Base-by-base conservation (phyloP, 2,888 invertebrate species). In the Drosophila algonquin region DNA sequence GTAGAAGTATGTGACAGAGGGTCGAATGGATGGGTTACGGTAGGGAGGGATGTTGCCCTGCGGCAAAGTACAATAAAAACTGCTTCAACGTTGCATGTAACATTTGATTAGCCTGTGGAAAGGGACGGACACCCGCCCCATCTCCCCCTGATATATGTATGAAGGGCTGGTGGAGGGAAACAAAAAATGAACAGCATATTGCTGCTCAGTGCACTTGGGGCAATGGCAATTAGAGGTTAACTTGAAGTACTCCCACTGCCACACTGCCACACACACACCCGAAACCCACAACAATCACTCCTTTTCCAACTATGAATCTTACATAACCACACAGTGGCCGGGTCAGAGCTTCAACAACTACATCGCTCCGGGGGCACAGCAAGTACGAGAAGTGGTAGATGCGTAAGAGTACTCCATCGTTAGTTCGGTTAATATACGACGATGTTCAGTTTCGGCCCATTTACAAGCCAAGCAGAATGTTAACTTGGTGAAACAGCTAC, bases 1-100 rank as follows among this genome's bases (percentile, higher is more conserved):
- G 69, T 65, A 76, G 79, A 77, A 77, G 81, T 71, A 75, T 81
- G 68, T 80, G 61, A 65, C 46, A 58, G 62, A 44, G 58, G 40
- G 68, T 18, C 40, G 45, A 35, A 30, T 27, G 48, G 35, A 40
- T 47, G 48, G 46, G 52, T 27, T 51, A 55, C 50, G 32, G 32
- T 54, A 30, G 53, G 35, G 14, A 6, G 14, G 2, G 40, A 7
- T 40, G 53, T 50, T 57, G 64, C 80, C 84, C 84, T 65, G 77
- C 67, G 87, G 84, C 85, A 77, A 53, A 72, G 65, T 68, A 84
- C 83, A 87, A 85, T 80, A 87, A 86, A 87, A 86, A 85, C 67
- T 75, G 80, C 72, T 81, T 63, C 79, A 57, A 63, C 73, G 63
- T 70, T 75, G 75, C 73, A 67, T 88, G 81, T 75, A 88, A 81